phyloP scores from a whole-genome alignment of 2,888 invertebrate genomes.

The Hoplodrina blanda region DNA sequence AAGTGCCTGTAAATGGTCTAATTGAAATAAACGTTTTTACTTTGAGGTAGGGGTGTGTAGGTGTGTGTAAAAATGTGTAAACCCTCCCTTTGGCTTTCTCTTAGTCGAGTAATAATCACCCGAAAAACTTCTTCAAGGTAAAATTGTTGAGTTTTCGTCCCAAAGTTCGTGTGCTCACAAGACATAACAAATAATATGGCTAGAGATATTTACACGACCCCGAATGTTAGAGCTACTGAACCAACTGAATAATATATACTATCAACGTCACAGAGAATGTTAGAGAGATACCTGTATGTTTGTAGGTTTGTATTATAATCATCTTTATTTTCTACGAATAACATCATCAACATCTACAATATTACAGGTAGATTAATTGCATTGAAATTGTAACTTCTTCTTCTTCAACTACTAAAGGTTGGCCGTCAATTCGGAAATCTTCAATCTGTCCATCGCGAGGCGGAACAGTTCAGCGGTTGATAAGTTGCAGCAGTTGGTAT shows the following conservation, averaged over 20 bases:
- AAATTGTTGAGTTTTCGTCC: slow-evolving; percentile 2
- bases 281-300: slow-evolving; percentile 41
- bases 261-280: slow-evolving; percentile 50
- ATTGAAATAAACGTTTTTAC: too few relatives aligned
- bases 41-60: too few relatives aligned
- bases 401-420: too few relatives aligned
- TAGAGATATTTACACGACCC: slow-evolving; percentile 37
- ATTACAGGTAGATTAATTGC: background rate
- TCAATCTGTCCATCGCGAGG: too few relatives aligned
- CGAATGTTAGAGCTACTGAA: slow-evolving; percentile 48
- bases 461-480: too few relatives aligned
- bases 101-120: slow-evolving; percentile 21
- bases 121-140: background rate
- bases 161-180: slow-evolving; percentile 40
- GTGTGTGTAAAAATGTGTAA: too few relatives aligned
- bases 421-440: too few relatives aligned
- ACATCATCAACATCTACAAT: background rate
- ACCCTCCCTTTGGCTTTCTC: too few relatives aligned
- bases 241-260: slow-evolving; percentile 51
- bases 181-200: slow-evolving; percentile 48
- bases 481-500: too few relatives aligned
- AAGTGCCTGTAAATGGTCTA: too few relatives aligned
- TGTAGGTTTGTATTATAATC: slow-evolving; percentile 30
- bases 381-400: too few relatives aligned
- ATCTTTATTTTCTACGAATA: slow-evolving; percentile 39